phyloP scores from a whole-genome alignment of 1,140 invertebrate species.

The Pseudomyrmex gracilis region DNA sequence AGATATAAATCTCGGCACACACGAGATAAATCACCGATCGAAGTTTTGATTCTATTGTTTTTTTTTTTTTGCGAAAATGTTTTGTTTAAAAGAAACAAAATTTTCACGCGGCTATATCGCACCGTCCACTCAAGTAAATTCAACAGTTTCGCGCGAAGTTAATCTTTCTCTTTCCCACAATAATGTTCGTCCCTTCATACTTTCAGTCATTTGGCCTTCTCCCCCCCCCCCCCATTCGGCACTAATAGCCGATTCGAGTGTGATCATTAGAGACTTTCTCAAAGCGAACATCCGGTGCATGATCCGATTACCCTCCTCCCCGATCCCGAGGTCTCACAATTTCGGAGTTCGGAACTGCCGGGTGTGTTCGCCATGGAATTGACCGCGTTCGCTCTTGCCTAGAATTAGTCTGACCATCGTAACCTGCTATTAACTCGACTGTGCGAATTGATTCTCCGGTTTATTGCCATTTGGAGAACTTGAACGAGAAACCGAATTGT shows the following conservation, averaged over 20 bases:
- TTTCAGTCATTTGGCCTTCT: background rate
- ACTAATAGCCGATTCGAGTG: slow-evolving; percentile 30
- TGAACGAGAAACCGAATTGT: slow-evolving; percentile 19
- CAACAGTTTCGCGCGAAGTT: background rate
- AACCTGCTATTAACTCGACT: slow-evolving; percentile 77
- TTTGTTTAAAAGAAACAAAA: slow-evolving; percentile 27
- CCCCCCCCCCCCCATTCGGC: slow-evolving; percentile 4
- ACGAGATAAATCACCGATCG: background rate
- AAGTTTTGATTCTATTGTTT: slow-evolving; percentile 33
- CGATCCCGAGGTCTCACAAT: slow-evolving; percentile 45
- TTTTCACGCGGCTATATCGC: slow-evolving; percentile 1
- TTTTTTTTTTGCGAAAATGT: slow-evolving; percentile 33
- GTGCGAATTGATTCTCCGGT: slow-evolving; percentile 78
- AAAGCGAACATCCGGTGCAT: slow-evolving; percentile 61
- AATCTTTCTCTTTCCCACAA: background rate
- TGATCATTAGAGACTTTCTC: slow-evolving; percentile 60
- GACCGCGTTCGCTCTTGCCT: slow-evolving; percentile 56
- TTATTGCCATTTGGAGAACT: slow-evolving; percentile 72
- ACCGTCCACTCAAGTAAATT: background rate
- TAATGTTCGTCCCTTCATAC: background rate
- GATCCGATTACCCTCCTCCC: slow-evolving; percentile 44
- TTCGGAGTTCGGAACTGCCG: slow-evolving; percentile 53
- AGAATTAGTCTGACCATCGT: slow-evolving; percentile 71
- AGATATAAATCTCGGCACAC: slow-evolving; percentile 30
- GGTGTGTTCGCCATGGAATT: slow-evolving; percentile 59